Base-by-base conservation (phyloP, 2,797 vertebrate genomes). In the Clarias laeviceps region DNA sequence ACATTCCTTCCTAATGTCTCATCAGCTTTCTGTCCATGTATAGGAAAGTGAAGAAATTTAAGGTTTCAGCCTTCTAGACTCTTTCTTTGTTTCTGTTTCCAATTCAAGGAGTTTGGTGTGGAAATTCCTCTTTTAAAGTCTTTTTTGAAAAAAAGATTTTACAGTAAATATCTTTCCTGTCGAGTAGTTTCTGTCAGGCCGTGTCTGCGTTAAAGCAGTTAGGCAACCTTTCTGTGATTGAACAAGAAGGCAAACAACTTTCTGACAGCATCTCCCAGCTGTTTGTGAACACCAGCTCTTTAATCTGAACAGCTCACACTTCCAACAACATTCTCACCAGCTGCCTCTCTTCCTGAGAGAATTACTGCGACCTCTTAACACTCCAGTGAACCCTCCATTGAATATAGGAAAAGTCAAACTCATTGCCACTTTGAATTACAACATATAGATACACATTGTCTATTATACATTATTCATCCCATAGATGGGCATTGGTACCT, bases 1-100 rank as follows among this genome's bases (percentile, higher is more conserved):
- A 62, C 56, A 65, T 88, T 83, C 29, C 57, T 40, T 72, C 84
- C 64, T 56, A 70, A 18, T 57, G 76, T 62, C 83, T 56, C 24
- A 65, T 50, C n/a, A 45, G n/a, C 1, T 45, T 22, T n/a, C 2
- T 1, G 12, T n/a, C 5, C 32, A 37, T 14, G n/a, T 14, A 40
- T 12, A 74, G n/a, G 5, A 77, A 77, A 57, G 54, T 22, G 54
- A 57, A 40, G 20, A 78, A 22, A 61, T 27, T 5, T 59, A 50
- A 20, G 79, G 64, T 45, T 68, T 68, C 7, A 17, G 12, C 27
- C 15, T 66, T 32, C 27, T 34, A 34, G 66, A 32, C 17, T 18
- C 29, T 69, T 29, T 8, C 64, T 65, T 65, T 29, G 27, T 29
- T 34, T 37, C 66, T 20, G 18, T 69, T 72, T 72, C 40, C 40